These are phyloP conservation scores for Trachymyrmex septentrionalis DNA, from an alignment of 1,140 invertebrate species.

Conservation along the genomic window DNA sequence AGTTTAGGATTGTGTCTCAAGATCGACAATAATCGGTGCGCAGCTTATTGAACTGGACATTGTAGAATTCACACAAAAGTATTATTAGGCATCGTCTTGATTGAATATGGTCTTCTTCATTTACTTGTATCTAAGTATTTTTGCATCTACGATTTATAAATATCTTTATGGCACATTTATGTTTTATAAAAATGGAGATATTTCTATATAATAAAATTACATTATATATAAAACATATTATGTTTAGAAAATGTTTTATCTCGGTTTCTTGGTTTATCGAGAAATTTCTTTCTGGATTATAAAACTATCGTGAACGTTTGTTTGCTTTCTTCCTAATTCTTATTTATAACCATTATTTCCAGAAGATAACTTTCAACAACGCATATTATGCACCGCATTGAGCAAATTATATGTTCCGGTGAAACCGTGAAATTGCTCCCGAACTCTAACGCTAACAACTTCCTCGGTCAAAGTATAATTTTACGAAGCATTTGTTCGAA, in stretches of 20 bases:
- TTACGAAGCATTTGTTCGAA: slow-evolving; percentile 38
- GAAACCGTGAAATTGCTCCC: slow-evolving; percentile 55
- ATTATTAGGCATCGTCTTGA: too few relatives aligned
- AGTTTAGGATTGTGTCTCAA: too few relatives aligned
- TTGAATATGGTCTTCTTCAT: too few relatives aligned
- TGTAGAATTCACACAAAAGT: too few relatives aligned
- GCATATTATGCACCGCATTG: slow-evolving; percentile 40
- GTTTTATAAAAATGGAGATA: not conserved
- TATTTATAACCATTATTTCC: slow-evolving; percentile 31
- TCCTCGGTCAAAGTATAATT: slow-evolving; percentile 40
- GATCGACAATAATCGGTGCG: too few relatives aligned
- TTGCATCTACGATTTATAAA: not conserved
- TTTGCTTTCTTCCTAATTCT: slow-evolving; percentile 19
- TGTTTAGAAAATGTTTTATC: not conserved
- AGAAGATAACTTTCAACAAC: slow-evolving; percentile 34
- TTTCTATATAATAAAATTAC: not conserved
- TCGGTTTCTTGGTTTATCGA: not conserved
- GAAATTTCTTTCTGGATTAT: slow-evolving; percentile 9
- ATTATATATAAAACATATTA: not conserved
- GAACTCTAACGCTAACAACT: slow-evolving; percentile 41
- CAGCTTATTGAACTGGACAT: too few relatives aligned
- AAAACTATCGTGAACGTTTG: not conserved
- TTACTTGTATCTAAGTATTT: not conserved
- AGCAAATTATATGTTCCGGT: slow-evolving; percentile 55
- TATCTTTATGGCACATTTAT: not conserved